Evolutionary conservation across 2,888 invertebrate genomes (phyloP), one percentile per base, ranked within the genome.

Genomic region (Dasysyrphus tricinctus): DNA sequence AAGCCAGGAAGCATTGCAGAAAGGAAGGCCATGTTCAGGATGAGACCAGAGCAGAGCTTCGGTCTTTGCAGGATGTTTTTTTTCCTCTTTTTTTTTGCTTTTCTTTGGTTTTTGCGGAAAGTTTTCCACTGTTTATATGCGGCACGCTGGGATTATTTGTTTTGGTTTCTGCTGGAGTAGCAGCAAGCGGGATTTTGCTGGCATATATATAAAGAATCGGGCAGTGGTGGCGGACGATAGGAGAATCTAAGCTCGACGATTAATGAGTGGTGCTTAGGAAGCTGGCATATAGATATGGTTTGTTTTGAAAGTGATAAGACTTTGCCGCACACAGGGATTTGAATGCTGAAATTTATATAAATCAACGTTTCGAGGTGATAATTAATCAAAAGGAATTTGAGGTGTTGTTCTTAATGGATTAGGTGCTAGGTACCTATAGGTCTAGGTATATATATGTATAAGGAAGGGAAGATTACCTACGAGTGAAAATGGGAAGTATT

Each of bases 121-220:
- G 34, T 73, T 82, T 51, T 77, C 56, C 34, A 34, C 65, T 57
- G 76, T 65, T 80, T 80, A 51, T 80, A 57, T 61, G 75, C 75
- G 65, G 79, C 79, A 56, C 74, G 75, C 47, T 65, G 80, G 39
- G 63, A 84, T 80, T 84, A 80, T 83, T 83, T 80, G 83, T 59
- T 70, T 70, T 69, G 63, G 70, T 47, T 39, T 67, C 49, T 7
- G 14, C 6, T 29, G 24, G 12, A 16, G 19, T 19, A 56, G 16
- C 19, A 16, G 9, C 5, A 5, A 16, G 14, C 8, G 14, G 14
- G 5, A 47, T 16, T 24, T n/a, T n/a, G 7, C n/a, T 42, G 47
- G 16, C 4, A 2, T 24, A 24, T 0, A 0, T 2, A 47, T 16
- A 16, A 3, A 32, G 8, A 29, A 16, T 1, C n/a, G 39, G 14